Evolutionary conservation across 2,888 invertebrate genomes (phyloP).

Genomic region (Dicyrtoma fusca): DNA sequence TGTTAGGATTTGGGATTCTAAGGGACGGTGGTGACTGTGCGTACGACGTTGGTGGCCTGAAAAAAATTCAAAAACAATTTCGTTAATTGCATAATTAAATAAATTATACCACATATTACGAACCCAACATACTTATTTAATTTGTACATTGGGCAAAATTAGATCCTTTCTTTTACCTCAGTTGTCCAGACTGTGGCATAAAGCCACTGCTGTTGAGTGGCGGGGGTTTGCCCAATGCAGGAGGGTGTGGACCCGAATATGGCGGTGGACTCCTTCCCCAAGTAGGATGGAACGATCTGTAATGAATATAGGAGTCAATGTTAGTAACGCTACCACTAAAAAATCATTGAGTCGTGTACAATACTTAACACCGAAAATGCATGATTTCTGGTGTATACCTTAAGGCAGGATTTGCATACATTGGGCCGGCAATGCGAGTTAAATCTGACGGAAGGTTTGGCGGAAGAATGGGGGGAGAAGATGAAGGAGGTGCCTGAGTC

Average conservation of each 20-base stretch:
- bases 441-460: constrained; percentile 37
- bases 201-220: constrained; percentile 51
- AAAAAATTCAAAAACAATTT: too few relatives aligned
- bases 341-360: not conserved
- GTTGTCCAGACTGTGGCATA: constrained; percentile 43
- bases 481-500: constrained; percentile 5
- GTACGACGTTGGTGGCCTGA: constrained; percentile 20
- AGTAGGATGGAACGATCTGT: constrained; percentile 36
- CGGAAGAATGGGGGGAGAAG: constrained; percentile 32
- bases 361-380: not conserved
- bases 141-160: too few relatives aligned
- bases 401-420: constrained; percentile 35
- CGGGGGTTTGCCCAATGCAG: constrained; percentile 54
- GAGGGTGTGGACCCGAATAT: constrained; percentile 42
- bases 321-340: not conserved
- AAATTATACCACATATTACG: too few relatives aligned
- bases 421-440: constrained; percentile 32
- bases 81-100: too few relatives aligned
- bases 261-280: constrained; percentile 48
- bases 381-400: not conserved
- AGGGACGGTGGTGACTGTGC: constrained; percentile 44
- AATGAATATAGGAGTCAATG: not conserved
- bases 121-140: too few relatives aligned
- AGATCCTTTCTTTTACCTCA: constrained; percentile 45
- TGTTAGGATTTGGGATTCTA: constrained; percentile 53